Percentiles rank a stretch among this genome's conserved stretches.
These are phyloP conservation scores for Girardinichthys multiradiatus DNA, from an alignment of 2,113 vertebrate species.

Conservation along the genomic window DNA sequence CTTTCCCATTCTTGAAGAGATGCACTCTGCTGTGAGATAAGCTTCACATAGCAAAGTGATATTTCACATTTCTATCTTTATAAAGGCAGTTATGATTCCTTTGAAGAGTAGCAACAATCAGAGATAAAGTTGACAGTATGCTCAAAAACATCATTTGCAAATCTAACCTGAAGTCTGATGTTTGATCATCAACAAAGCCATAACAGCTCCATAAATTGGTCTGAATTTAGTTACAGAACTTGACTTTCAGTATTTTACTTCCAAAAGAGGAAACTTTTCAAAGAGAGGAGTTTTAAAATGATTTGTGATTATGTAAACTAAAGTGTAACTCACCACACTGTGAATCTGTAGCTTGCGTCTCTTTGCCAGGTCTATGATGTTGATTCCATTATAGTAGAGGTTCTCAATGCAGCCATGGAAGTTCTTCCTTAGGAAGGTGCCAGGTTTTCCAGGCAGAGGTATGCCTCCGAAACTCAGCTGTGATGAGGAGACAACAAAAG, in stretches of 20 bases:
- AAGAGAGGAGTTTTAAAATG: neutral
- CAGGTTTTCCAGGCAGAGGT: conserved; percentile 96
- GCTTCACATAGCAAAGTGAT: conserved; percentile 2
- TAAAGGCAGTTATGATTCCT: neutral
- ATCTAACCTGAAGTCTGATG: neutral
- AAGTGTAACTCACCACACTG: conserved; percentile 88
- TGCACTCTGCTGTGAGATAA: neutral
- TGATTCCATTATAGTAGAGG: conserved; percentile 97
- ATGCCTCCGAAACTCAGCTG: conserved; percentile 98
- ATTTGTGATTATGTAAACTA: neutral
- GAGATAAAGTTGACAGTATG: neutral
- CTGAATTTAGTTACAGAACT: neutral
- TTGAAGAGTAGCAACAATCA: neutral
- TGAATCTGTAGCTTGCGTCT: conserved; percentile 97
- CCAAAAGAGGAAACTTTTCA: neutral
- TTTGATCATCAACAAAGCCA: neutral
- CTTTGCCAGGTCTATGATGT: conserved; percentile 96
- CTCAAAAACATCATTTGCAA: neutral
- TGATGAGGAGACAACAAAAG: conserved; percentile 45
- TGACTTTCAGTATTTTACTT: neutral
- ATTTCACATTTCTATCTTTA: conserved; percentile 10
- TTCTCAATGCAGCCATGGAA: conserved; percentile 98
- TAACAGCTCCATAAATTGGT: neutral
- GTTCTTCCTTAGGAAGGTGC: conserved; percentile 96
- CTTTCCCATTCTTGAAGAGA: conserved; percentile 1